A percentile compares a stretch with the other conserved stretches of the same genome.
phyloP scores from a whole-genome alignment of 2,113 vertebrate genomes.

The Rhadina sibilatrix region DNA sequence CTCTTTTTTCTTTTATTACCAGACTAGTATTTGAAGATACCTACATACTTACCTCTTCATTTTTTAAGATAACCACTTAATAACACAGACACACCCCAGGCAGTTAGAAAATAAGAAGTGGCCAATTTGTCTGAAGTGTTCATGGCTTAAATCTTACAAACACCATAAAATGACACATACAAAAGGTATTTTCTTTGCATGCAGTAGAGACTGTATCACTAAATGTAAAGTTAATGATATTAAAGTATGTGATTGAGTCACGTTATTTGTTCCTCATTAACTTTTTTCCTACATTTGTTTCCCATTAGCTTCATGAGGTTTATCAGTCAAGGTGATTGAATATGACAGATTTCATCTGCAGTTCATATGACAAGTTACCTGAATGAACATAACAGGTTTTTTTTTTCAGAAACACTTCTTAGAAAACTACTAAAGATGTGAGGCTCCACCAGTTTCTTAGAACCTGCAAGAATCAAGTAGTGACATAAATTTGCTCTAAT shows the following conservation, averaged over 20 bases:
- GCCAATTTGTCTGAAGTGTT: background rate
- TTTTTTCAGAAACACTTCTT: background rate
- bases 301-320: background rate
- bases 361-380: background rate
- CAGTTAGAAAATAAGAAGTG: background rate
- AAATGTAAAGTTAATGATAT: background rate
- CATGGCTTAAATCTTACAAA: background rate
- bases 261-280: background rate
- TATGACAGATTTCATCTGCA: background rate
- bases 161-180: background rate
- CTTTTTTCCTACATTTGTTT: background rate
- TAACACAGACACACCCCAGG: background rate
- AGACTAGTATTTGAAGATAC: background rate
- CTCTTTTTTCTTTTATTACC: background rate
- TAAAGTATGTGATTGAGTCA: background rate
- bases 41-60: background rate
- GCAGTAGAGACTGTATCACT: background rate
- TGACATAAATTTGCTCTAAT: background rate
- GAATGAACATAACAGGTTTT: background rate
- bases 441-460: background rate
- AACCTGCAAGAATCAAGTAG: background rate
- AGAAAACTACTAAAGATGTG: background rate
- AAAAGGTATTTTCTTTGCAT: background rate
- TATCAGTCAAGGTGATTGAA: background rate
- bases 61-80: background rate